A percentile compares a stretch with the other conserved stretches of the same genome.
phyloP scores from a whole-genome alignment of 2,113 vertebrate genomes.

The Salvelinus alpinus region DNA sequence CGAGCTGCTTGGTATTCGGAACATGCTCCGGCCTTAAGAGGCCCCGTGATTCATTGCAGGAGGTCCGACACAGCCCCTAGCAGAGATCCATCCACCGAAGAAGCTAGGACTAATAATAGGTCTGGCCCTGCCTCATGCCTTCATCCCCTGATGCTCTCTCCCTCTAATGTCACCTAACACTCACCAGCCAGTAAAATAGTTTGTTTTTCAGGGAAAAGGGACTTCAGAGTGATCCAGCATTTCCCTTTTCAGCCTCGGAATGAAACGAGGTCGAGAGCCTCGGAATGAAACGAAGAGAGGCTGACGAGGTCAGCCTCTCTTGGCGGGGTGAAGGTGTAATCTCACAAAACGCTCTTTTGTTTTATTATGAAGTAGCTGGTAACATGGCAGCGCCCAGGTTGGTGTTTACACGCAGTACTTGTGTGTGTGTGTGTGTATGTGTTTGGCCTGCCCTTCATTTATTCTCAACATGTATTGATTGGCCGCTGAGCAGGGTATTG shows the following conservation, averaged over 20 bases:
- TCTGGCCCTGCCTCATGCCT: constrained; percentile 56
- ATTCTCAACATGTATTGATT: constrained; percentile 62
- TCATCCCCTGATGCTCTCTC: constrained; percentile 54
- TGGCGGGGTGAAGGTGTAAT: constrained; percentile 46
- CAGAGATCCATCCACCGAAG: constrained; percentile 66
- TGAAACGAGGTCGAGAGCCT: constrained; percentile 7
- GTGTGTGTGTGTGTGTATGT: too few relatives aligned
- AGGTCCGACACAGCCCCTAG: constrained; percentile 63
- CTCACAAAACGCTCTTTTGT: constrained; percentile 49
- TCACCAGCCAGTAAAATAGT: constrained; percentile 63
- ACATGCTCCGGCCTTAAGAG: constrained; percentile 75
- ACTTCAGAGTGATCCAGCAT: constrained; percentile 12
- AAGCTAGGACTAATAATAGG: constrained; percentile 71
- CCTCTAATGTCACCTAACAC: constrained; percentile 59
- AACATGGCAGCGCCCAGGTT: constrained; percentile 49
- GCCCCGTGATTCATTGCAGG: constrained; percentile 77
- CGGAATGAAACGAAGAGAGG: too few relatives aligned
- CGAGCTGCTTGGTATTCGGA: constrained; percentile 75
- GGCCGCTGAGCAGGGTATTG: constrained; percentile 48
- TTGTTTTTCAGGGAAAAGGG: constrained; percentile 51
- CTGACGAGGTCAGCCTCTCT: constrained; percentile 17
- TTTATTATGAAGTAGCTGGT: constrained; percentile 55
- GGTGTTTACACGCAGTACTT: constrained; percentile 5
- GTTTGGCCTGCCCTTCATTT: constrained; percentile 30
- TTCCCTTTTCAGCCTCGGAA: constrained; percentile 12